Conservation (phyloP, 2,797 vertebrate genomes). For the Neosilurus hyrtlii region DNA sequence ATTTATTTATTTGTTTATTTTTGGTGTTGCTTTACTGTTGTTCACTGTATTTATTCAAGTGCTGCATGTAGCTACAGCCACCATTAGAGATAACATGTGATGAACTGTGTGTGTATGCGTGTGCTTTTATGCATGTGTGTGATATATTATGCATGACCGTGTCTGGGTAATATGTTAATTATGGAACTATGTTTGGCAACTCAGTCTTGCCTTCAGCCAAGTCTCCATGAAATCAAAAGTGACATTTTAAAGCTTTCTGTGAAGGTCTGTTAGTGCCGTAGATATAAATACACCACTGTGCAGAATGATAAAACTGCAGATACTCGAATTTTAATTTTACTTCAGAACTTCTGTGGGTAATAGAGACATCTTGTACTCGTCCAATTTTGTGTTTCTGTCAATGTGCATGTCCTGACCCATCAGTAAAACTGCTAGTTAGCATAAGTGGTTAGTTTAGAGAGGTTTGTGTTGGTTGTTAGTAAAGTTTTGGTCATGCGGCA, state of each 20-base stretch:
- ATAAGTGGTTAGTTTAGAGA: too few relatives aligned
- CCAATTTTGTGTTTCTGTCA: neutral
- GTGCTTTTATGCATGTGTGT: neutral
- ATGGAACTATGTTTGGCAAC: constrained; percentile 43
- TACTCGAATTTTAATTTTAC: neutral
- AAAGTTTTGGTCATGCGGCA: neutral
- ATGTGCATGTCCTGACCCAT: neutral
- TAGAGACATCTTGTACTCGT: neutral
- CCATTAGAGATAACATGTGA: neutral
- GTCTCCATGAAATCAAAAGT: neutral
- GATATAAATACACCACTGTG: neutral
- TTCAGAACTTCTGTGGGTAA: neutral
- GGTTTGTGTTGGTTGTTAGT: neutral
- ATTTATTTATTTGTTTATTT: too few relatives aligned
- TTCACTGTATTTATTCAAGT: neutral
- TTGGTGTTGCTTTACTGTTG: too few relatives aligned
- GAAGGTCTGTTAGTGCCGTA: neutral
- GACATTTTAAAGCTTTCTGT: neutral
- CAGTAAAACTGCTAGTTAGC: neutral
- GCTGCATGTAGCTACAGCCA: neutral
- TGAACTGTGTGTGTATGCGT: neutral
- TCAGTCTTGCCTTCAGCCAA: neutral
- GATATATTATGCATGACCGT: constrained; percentile 48
- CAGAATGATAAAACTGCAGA: neutral
- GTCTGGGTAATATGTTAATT: constrained; percentile 49